Evolutionary conservation across 2,797 vertebrate genomes (phyloP), one percentile per base, ranked within the genome.

Genomic region (Craterocephalus amniculus): DNA sequence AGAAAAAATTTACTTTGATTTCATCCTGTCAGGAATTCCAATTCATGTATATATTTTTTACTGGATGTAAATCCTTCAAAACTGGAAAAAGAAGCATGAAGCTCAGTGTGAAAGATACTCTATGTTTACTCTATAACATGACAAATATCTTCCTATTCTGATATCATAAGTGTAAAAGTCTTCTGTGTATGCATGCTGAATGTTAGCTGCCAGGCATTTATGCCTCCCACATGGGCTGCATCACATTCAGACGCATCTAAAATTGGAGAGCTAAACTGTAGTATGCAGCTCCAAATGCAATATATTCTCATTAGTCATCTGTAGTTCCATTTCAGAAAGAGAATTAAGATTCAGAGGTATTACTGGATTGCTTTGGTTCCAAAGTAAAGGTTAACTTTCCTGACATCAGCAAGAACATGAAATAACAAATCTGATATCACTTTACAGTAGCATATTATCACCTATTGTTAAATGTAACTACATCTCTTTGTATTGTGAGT

Each of bases 181-280:
- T 56, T 82, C 73, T 72, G 71, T 60, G 32, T 70, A 31, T 40
- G 76, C 61, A 51, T 63, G 74, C 75, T 76, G 56, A 62, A 71
- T 62, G 26, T 77, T 62, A 74, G 65, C 83, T 81, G 63, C 79
- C 69, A 86, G 83, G 69, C 81, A 65, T 84, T 79, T 72, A 68
- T 76, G 78, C 80, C 90, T 71, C 89, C 87, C 86, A 91, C 82
- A 58, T 71, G 78, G 81, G 79, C 76, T 63, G 60, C 64, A 71
- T 71, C 70, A 73, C 67, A 43, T 85, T 89, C 82, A 83, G 66
- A 84, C 77, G 74, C 72, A 78, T 86, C 66, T 74, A 77, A 86
- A 85, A 83, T 87, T 77, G 79, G 74, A 78, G 61, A 68, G 67
- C 36, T 67, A 45, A 83, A 69, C 36, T 76, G 80, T 64, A 79